Conservation (phyloP, 2,797 vertebrate species). For the Sphenopsis melanotis region DNA sequence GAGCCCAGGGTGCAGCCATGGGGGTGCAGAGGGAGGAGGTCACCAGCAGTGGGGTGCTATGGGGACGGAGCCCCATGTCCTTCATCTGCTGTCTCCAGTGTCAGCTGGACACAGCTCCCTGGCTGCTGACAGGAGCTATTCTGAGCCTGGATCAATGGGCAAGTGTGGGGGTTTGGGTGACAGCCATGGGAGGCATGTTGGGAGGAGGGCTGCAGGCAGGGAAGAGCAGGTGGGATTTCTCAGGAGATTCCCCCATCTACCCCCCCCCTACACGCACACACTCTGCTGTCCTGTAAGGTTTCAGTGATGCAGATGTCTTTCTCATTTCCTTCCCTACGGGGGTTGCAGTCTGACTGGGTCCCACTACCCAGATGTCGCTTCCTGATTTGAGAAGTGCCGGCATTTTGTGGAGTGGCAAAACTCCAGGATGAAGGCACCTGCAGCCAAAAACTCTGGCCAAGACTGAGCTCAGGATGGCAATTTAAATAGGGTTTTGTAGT, state of each 20-base stretch:
- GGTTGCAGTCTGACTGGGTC: constrained; percentile 19
- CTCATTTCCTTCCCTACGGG: neutral
- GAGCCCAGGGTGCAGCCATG: neutral
- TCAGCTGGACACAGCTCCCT: neutral
- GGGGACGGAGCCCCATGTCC: neutral
- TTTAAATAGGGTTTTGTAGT: neutral
- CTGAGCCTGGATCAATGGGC: constrained; percentile 32
- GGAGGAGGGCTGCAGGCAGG: neutral
- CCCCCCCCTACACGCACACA: neutral
- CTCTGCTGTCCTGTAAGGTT: neutral
- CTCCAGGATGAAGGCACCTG: constrained; percentile 16
- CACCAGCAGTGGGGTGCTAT: rapidly evolving
- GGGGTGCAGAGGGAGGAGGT: neutral
- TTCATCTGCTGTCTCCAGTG: neutral
- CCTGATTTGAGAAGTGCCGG: neutral
- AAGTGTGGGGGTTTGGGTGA: neutral
- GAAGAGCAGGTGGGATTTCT: constrained; percentile 3
- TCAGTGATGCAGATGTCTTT: constrained; percentile 14
- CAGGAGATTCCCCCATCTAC: neutral
- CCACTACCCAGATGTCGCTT: neutral
- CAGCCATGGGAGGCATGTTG: neutral
- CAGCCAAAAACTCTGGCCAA: neutral
- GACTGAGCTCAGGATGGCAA: neutral
- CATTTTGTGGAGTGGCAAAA: neutral
- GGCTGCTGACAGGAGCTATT: constrained; percentile 38